Evolutionary conservation across 2,888 invertebrate species (phyloP), one percentile per base, ranked within the genome.

Genomic region (Melieria crassipennis): DNA sequence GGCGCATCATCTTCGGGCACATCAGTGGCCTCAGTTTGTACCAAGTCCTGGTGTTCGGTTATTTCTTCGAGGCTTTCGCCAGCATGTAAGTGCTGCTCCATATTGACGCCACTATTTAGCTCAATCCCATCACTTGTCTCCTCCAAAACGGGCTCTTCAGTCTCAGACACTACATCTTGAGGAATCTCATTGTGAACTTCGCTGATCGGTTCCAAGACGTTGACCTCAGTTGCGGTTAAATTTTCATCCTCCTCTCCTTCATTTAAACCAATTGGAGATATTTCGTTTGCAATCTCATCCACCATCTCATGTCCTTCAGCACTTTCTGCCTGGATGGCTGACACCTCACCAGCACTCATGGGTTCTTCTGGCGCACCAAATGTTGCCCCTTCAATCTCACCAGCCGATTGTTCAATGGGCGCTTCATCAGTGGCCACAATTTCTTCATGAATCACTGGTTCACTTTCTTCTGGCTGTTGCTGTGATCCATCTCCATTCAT

Each of bases 11-110:
- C 80, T 77, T 78, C 75, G 74, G 79, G 79, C 71, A 79, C 78
- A 77, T 80, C 82, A 75, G 80, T 80, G 64, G 72, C 78, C 73
- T 82, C 81, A 73, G 75, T 78, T 56, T 77, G 52, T 7, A 13
- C 5, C 6, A 52, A 52, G 6, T 52, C 9, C 13, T 52, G 75
- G 74, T 72, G 75, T 79, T 79, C 45, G 7, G 46, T 16, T 10
- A 13, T 30, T 13, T 13, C 57, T 6, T 57, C 16, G 30, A 57
- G 30, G 30, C 30, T 30, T 30, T 30, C 30, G 30, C 3, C 30
- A 30, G 30, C 30, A 30, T 3, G 30, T 30, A 2, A 30, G 13
- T 52, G 52, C 13, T 65, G 10, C 13, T 48, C 52, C 42, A 45
- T 4, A 13, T 5, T 16, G 30, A 45, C 13, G 45, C 57, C 13